A percentile compares a stretch with the other conserved stretches of the same genome.
Conservation (phyloP, 1,140 invertebrate genomes). For the Temnothorax nylanderi region DNA sequence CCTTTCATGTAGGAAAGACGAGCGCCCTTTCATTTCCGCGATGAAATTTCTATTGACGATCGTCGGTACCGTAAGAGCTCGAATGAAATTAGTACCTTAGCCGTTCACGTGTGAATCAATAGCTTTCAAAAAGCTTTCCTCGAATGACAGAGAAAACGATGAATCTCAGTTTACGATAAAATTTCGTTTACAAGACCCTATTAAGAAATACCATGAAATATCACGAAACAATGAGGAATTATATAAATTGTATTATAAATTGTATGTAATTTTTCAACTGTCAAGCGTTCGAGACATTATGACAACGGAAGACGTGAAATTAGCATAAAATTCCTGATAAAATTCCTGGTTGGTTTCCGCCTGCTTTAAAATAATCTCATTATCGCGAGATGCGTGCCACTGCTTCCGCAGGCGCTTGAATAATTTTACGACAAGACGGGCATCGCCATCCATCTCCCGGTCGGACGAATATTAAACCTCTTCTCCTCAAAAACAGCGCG, state of each 20-base stretch:
- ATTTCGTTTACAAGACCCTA: not conserved
- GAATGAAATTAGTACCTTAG: conserved; percentile 32
- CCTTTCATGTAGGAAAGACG: conserved; percentile 9
- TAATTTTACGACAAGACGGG: conserved; percentile 22
- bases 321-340: not conserved
- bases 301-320: not conserved
- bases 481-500: not conserved
- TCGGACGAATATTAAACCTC: conserved; percentile 31
- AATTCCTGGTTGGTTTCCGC: not conserved
- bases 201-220: not conserved
- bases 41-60: conserved; percentile 54
- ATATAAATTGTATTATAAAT: not conserved
- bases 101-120: conserved; percentile 17
- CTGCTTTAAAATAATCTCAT: conserved; percentile 31
- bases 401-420: not conserved
- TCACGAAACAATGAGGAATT: not conserved
- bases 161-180: not conserved
- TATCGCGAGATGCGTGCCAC: conserved; percentile 2
- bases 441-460: conserved; percentile 2
- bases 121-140: not conserved
- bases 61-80: conserved; percentile 16
- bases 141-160: not conserved
- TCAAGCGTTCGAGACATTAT: not conserved
- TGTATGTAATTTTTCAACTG: not conserved
- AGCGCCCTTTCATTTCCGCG: conserved; percentile 57